Evolutionary conservation across 2,888 invertebrate species (phyloP), one percentile per base, ranked within the genome.

Genomic region (Mongoloraphidia duomilia): DNA sequence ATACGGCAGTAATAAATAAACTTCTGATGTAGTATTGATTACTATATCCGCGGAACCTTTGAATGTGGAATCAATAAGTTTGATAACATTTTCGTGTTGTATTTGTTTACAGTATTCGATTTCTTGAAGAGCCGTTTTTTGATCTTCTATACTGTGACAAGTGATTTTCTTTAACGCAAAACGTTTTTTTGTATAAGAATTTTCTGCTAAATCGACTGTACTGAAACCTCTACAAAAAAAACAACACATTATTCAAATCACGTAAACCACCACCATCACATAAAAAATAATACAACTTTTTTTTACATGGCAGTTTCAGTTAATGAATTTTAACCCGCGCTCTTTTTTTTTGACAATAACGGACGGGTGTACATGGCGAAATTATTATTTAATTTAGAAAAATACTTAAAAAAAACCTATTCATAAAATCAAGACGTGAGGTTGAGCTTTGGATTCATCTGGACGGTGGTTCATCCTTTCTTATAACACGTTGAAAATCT

Each of bases 121-220:
- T 69, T 90, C 90, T 53, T 76, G 74, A 59, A 80, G 61, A 0
- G 85, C 86, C 52, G 72, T 64, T 61, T 76, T 76, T 62, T 87
- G 84, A 63, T 90, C 89, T 55, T 83, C 82, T 50, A 77, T 70
- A 52, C 82, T 79, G 65, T 89, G 88, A 60, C 87, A 88, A n/a
- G 76, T 74, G 50, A 89, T 84, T 58, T 84, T 75, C 68, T 90
- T 90, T 41, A 89, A 67, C 8, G 88, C 90, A 68, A 77, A 87
- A 54, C 74, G 69, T 54, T 77, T 79, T 57, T 75, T 78, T 5
- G 77, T 81, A 35, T 72, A 56, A 2, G 69, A 61, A 61, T 85
- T 82, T 65, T 87, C 84, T 1, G 83, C 80, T 55, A 90, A 69
- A 60, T 83, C 82, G 46, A 90, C 84, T 44, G 80, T 76, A 60